Evolutionary conservation across 2,797 vertebrate species (phyloP), one percentile per base, ranked within the genome.

Genomic region (Eupleurogrammus muticus): DNA sequence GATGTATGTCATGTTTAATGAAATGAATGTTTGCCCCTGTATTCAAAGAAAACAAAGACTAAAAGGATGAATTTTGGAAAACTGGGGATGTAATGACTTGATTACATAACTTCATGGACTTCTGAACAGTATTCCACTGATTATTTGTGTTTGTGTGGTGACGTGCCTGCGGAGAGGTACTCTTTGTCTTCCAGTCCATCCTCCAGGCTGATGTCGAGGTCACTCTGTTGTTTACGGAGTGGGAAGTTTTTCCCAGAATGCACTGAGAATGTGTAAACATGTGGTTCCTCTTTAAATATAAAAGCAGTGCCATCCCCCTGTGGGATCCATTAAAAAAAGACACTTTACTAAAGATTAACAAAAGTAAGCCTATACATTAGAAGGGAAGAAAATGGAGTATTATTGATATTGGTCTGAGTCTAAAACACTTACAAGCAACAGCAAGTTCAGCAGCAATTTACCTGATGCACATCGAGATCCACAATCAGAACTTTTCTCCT

Each of bases 381-480:
- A 9, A 53, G 3, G n/a, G 40, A 72, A 58, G 7, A 16, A 46
- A 52, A 50, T 4, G 1, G 2, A 9, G 9, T 6, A 11, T 0
- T 20, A 9, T 11, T 14, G 14, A 60, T 16, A 5, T 6, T 19
- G 7, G 7, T 44, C 0, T 6, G 6, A 40, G 9, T 2, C 9
- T 3, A 14, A 14, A 20, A 13, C 5, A 12, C 9, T 12, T 17
- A 9, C 5, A 49, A 62, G 20, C 3, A 24, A 12, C 13, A 64
- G 17, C 20, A 40, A 13, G 28, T 11, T 3, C 1, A n/a, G n/a
- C n/a, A n/a, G n/a, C n/a, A 57, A 8, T 14, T 17, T 63, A 93
- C 92, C 90, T 93, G 90, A 83, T 91, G 92, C 67, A 92, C 91
- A 24, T 93, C 91, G n/a, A 93, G 60, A 86, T 93, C 92, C 70